Percentiles rank a stretch among this genome's conserved stretches.
phyloP scores from a whole-genome alignment of 2,113 vertebrate species.

The Aix galericulata region DNA sequence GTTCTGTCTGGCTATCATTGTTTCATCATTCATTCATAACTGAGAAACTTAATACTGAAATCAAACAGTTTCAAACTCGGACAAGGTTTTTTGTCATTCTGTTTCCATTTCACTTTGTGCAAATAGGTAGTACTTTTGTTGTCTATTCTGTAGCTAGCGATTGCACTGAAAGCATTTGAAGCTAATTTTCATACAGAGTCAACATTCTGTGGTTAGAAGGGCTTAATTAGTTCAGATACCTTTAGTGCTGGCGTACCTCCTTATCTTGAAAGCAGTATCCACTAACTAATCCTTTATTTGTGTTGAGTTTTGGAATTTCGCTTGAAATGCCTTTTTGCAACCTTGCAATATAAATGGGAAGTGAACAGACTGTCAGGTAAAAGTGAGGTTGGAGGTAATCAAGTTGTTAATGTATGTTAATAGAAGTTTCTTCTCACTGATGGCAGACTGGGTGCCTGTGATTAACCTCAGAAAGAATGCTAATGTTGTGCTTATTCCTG shows the following conservation, averaged over 20 bases:
- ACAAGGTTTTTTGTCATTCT: constrained; percentile 3
- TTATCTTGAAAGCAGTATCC: constrained; percentile 54
- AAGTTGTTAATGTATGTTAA: background rate
- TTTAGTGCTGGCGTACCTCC: background rate
- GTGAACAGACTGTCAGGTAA: background rate
- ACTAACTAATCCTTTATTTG: constrained; percentile 61
- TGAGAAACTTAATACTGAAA: constrained; percentile 37
- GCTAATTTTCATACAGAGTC: constrained; percentile 20
- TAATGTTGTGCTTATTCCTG: background rate
- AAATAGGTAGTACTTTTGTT: constrained; percentile 33
- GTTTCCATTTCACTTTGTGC: background rate
- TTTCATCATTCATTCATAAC: constrained; percentile 22
- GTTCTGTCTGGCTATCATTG: constrained; percentile 35
- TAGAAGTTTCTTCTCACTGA: background rate
- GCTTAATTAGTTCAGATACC: constrained; percentile 58
- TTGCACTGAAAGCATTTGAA: constrained; percentile 11
- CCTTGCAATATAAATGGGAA: constrained; percentile 11
- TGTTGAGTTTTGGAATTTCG: constrained; percentile 61
- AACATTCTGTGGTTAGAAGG: constrained; percentile 54
- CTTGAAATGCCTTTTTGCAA: constrained; percentile 43
- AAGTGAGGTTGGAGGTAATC: background rate
- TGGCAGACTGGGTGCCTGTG: background rate
- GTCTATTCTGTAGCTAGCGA: constrained; percentile 7
- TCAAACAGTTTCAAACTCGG: constrained; percentile 26
- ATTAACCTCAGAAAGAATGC: background rate